A percentile compares a stretch with the other conserved stretches of the same genome.
phyloP scores from a whole-genome alignment of 2,113 vertebrate genomes.

The Nothobranchius furzeri region DNA sequence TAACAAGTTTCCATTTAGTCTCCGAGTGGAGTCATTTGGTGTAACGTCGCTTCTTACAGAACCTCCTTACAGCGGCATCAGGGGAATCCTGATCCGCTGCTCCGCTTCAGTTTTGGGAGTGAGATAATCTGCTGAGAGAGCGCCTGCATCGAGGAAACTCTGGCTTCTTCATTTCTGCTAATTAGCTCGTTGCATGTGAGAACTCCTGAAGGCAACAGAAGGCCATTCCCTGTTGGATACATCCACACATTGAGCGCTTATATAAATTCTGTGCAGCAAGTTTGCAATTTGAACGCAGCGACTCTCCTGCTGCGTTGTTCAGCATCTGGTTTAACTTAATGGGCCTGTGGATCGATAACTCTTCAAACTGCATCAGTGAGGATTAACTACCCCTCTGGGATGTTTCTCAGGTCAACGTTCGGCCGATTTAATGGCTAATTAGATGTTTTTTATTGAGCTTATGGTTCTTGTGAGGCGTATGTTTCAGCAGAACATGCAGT shows the following conservation, averaged over 20 bases:
- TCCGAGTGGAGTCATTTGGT: constrained; percentile 15
- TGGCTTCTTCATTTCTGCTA: constrained; percentile 36
- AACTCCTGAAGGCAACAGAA: constrained; percentile 33
- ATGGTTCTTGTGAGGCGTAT: constrained; percentile 56
- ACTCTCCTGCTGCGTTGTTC: constrained; percentile 42
- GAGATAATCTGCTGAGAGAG: constrained; percentile 36
- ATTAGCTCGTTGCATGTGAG: constrained; percentile 48
- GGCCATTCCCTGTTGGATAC: constrained; percentile 41
- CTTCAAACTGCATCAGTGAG: constrained; percentile 67
- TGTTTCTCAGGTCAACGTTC: constrained; percentile 56
- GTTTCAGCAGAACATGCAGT: constrained; percentile 51
- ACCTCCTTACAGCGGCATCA: constrained; percentile 19
- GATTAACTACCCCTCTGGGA: constrained; percentile 66
- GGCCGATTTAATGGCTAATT: constrained; percentile 74
- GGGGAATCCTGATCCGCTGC: constrained; percentile 25
- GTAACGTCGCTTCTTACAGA: constrained; percentile 3
- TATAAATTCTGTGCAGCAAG: constrained; percentile 15
- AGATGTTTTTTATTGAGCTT: constrained; percentile 66
- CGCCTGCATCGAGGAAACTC: constrained; percentile 31
- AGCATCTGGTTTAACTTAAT: constrained; percentile 52
- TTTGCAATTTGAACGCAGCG: constrained; percentile 36
- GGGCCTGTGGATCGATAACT: constrained; percentile 68
- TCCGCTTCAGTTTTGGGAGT: constrained; percentile 7
- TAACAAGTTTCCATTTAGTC: constrained; percentile 19
- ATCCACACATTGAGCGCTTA: constrained; percentile 11